Evolutionary conservation across 1,140 invertebrate species (phyloP).

Genomic region (Zeugodacus cucurbitae): DNA sequence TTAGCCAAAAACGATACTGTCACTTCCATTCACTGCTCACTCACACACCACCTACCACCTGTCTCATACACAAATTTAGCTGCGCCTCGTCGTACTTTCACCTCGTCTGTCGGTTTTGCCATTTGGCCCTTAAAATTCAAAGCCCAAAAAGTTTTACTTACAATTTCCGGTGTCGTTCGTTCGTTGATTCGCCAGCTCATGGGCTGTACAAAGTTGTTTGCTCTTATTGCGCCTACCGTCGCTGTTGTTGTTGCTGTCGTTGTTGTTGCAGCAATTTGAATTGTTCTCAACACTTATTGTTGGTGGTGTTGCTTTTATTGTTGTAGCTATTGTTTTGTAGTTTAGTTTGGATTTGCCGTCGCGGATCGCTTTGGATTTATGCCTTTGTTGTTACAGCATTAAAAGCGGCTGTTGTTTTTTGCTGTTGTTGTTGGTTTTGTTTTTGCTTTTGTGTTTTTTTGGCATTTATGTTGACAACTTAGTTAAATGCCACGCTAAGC

Average conservation of each 20-base stretch:
- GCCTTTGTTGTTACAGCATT: not conserved
- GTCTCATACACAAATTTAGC: not conserved
- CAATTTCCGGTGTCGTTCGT: slow-evolving; percentile 15
- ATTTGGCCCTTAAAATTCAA: not conserved
- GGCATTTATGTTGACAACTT: slow-evolving; percentile 15
- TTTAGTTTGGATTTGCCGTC: not conserved
- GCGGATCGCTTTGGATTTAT: not conserved
- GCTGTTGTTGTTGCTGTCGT: not conserved
- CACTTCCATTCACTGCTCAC: not conserved
- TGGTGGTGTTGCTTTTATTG: not conserved
- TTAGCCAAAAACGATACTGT: not conserved
- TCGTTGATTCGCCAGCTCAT: slow-evolving; percentile 10
- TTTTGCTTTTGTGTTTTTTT: not conserved
- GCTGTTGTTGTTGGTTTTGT: not conserved
- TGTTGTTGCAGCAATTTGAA: slow-evolving; percentile 8
- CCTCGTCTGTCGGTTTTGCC: not conserved
- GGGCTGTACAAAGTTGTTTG: not conserved
- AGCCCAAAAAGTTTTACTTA: slow-evolving; percentile 31
- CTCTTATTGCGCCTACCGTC: not conserved
- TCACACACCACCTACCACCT: not conserved
- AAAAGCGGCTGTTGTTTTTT: not conserved
- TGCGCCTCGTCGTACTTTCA: not conserved
- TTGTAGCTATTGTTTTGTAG: not conserved
- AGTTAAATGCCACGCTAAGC: slow-evolving; percentile 19
- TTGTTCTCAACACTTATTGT: slow-evolving; percentile 5